Evolutionary conservation across 2,888 invertebrate genomes (phyloP), one percentile per base, ranked within the genome.

Genomic region (Seira musarum): DNA sequence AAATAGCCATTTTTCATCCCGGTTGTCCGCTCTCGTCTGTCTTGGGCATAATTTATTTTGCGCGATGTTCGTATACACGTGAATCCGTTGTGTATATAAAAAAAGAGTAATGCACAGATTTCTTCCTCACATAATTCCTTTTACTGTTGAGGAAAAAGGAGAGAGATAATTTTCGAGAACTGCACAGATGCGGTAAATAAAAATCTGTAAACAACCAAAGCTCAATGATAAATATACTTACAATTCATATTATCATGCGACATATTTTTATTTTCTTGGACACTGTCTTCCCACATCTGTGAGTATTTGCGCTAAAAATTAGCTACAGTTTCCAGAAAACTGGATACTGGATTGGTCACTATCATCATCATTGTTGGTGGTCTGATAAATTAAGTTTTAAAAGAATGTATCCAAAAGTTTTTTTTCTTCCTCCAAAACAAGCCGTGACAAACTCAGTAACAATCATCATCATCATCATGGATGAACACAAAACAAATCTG

Each of bases 401-500:
- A n/a, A n/a, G n/a, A n/a, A n/a, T n/a, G n/a, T n/a, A n/a, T n/a
- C n/a, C n/a, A n/a, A n/a, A n/a, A n/a, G n/a, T n/a, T n/a, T n/a
- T n/a, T n/a, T n/a, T n/a, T n/a, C n/a, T n/a, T n/a, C 3, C 13
- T 17, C 2, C 53, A 57, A 69, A 60, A 53, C 69, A 60, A 60
- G 69, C 57, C 70, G n/a, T 60, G 70, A 71, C 61, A 61, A 71
- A 71, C 46, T n/a, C n/a, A n/a, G n/a, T n/a, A n/a, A n/a, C n/a
- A n/a, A n/a, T n/a, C n/a, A n/a, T n/a, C n/a, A n/a, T n/a, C n/a
- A n/a, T n/a, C n/a, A n/a, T n/a, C n/a, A n/a, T n/a, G n/a, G n/a
- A n/a, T n/a, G n/a, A n/a, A n/a, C n/a, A n/a, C n/a, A n/a, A n/a
- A n/a, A n/a, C n/a, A n/a, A n/a, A n/a, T n/a, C n/a, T n/a, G n/a